A percentile compares a stretch with the other conserved stretches of the same genome.
phyloP scores from a whole-genome alignment of 2,888 invertebrate genomes.

The Micoletzkya japonica region DNA sequence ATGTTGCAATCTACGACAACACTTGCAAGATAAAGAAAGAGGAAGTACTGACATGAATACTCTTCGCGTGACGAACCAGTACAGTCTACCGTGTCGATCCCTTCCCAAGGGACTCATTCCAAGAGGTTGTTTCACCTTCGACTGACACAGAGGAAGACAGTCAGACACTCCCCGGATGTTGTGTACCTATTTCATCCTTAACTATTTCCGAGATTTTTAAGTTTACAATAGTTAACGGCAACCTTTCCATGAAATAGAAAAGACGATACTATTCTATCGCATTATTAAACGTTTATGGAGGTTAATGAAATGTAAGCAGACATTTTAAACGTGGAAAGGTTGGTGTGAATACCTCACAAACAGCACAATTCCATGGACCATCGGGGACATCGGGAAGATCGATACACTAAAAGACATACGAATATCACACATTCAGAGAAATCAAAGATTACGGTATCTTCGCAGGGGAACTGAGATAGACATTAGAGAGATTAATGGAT shows the following conservation, averaged over 20 bases:
- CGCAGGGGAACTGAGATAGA: too few species aligned
- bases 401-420: slow-evolving; percentile 3
- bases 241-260: slow-evolving; percentile 62
- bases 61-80: slow-evolving; percentile 91
- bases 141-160: slow-evolving; percentile 72
- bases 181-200: too few species aligned
- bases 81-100: slow-evolving; percentile 93
- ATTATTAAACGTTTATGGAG: background rate
- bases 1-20: background rate
- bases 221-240: too few species aligned
- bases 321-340: slow-evolving; percentile 4
- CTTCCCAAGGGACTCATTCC: slow-evolving; percentile 91
- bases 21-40: too few species aligned
- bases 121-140: slow-evolving; percentile 83
- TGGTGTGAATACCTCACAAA: slow-evolving; percentile 2
- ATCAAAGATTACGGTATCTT: too few species aligned
- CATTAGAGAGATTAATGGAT: too few species aligned
- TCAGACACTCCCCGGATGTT: slow-evolving; percentile 83
- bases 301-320: background rate
- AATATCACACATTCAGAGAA: background rate
- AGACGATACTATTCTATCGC: background rate
- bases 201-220: too few species aligned
- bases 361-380: slow-evolving; percentile 12
- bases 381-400: slow-evolving; percentile 22
- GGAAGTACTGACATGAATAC: slow-evolving; percentile 82